Percentiles rank a stretch among this genome's conserved stretches.
Evolutionary conservation across 1,140 invertebrate genomes (phyloP).

Genomic region (Papilio dardanus): DNA sequence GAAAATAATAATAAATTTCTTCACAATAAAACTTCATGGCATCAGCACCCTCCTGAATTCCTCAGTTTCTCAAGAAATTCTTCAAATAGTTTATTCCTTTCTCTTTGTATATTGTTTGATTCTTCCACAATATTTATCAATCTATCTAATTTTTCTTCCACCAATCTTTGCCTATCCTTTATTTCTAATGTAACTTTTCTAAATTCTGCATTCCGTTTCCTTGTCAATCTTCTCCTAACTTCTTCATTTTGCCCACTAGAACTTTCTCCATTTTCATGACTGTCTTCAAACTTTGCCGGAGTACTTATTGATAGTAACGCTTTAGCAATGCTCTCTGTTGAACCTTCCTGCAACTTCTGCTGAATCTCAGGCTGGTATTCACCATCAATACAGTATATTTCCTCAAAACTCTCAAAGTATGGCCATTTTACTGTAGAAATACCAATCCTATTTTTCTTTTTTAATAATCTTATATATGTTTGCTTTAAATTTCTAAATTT

Average conservation of each 20-base stretch:
- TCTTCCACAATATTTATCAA: conserved; percentile 77
- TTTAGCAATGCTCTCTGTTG: conserved; percentile 63
- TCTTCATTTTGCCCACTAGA: conserved; percentile 62
- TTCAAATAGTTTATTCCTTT: conserved; percentile 72
- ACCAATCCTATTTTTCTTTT: conserved; percentile 65
- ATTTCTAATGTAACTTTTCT: conserved; percentile 72
- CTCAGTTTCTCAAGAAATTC: conserved; percentile 68
- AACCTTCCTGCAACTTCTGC: conserved; percentile 64
- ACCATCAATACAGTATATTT: conserved; percentile 70
- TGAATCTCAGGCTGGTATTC: conserved; percentile 72
- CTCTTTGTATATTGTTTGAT: conserved; percentile 74
- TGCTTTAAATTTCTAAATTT: conserved; percentile 77
- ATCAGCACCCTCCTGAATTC: conserved; percentile 42
- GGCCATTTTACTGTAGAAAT: conserved; percentile 67
- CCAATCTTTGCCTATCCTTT: conserved; percentile 67
- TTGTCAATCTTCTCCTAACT: conserved; percentile 58
- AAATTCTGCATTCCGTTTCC: conserved; percentile 69
- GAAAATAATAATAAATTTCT: neutral
- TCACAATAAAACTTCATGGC: neutral
- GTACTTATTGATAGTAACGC: conserved; percentile 60
- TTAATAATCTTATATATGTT: conserved; percentile 71
- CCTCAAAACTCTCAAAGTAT: conserved; percentile 74
- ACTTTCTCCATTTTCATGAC: conserved; percentile 57
- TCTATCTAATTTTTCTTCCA: conserved; percentile 76
- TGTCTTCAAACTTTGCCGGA: conserved; percentile 52